Evolutionary conservation across 2,888 invertebrate genomes (phyloP), one percentile per base, ranked within the genome.

Genomic region (Panopea generosa): DNA sequence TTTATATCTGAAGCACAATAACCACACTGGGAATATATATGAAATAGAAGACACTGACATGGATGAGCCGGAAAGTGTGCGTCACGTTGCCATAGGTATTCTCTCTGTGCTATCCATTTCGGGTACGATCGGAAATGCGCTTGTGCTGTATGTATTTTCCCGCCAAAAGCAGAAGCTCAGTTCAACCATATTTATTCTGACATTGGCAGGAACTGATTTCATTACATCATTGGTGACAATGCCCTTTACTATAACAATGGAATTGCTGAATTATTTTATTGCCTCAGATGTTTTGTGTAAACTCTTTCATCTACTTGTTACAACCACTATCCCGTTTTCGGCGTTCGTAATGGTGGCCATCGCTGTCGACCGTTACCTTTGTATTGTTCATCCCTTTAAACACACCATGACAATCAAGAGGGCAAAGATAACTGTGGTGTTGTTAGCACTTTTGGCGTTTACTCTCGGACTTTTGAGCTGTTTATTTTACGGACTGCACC

Each of bases 121-220:
- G 27, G 90, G 90, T 0, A 85, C 86, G 1, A 84, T 87, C 11
- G 90, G 90, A 1, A 90, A 90, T 71, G 85, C 87, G 6, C 70
- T 90, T 11, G 90, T 90, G n/a, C 77, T 90, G 22, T 89, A 88
- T 62, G 90, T 90, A 16, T 90, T 90, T 69, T 78, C 84, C 4
- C 59, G 72, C 11, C 83, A 79, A 33, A 84, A 85, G 50, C 83
- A 90, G 77, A 89, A 90, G 63, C 68, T 80, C 55, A 90, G 90
- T 11, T 91, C 91, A 2, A 91, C 91, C 0, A 87, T 90, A 45
- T 90, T 90, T 68, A 91, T 91, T 52, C 65, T 91, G 47, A 88
- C 88, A 3, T 62, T 91, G 26, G 90, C 91, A 16, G 88, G 87
- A 9, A 90, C 89, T 0, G 91, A 91, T 63, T 87, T 91, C 59